Evolutionary conservation across 2,888 invertebrate genomes (phyloP).

Genomic region (Sturmia bella): DNA sequence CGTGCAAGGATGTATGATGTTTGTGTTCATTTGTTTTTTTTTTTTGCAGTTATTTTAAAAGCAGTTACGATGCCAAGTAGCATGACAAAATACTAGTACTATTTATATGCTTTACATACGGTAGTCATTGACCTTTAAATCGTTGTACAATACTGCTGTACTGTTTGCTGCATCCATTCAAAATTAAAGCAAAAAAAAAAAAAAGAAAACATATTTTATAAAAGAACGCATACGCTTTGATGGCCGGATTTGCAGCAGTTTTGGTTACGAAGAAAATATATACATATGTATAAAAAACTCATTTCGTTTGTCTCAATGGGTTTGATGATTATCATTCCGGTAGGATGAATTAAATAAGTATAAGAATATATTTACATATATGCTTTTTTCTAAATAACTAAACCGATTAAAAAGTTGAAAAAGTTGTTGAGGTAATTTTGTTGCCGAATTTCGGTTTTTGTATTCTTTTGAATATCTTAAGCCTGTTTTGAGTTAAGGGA

Average conservation of each 20-base stretch:
- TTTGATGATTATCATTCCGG: slow-evolving; percentile 38
- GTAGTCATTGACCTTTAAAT: slow-evolving; percentile 70
- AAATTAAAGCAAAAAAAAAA: background rate
- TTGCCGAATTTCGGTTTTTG: no score
- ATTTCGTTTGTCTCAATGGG: slow-evolving; percentile 18
- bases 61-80: slow-evolving; percentile 50
- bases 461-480: no score
- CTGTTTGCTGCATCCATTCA: slow-evolving; percentile 31
- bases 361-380: no score
- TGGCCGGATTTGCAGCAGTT: slow-evolving; percentile 52
- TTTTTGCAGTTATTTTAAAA: slow-evolving; percentile 36
- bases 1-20: slow-evolving; percentile 15
- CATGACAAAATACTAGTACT: slow-evolving; percentile 12
- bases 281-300: no score
- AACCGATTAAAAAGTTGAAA: no score
- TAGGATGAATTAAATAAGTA: slow-evolving; percentile 64
- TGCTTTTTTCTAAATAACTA: no score
- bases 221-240: slow-evolving; percentile 29
- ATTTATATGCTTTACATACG: slow-evolving; percentile 18
- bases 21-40: slow-evolving; percentile 11
- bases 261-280: slow-evolving; percentile 8
- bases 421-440: no score
- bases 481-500: no score
- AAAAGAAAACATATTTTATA: background rate
- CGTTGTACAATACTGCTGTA: slow-evolving; percentile 41